These are phyloP conservation scores for Notodonta dromedarius DNA, from an alignment of 2,888 invertebrate species.

Conservation along the genomic window DNA sequence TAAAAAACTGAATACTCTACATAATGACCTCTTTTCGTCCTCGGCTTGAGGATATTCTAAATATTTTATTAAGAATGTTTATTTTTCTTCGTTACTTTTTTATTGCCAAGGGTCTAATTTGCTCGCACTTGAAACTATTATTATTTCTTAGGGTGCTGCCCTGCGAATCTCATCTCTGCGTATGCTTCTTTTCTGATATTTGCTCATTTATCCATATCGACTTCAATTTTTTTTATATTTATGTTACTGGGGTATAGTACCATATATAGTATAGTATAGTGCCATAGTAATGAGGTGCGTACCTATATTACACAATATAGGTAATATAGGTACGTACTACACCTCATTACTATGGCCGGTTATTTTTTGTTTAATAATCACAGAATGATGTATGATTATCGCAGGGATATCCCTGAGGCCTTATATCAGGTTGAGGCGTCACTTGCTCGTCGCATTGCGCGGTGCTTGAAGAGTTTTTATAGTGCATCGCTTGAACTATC, in stretches of 20 bases:
- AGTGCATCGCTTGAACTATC: slow-evolving; percentile 43
- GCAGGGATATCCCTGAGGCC: slow-evolving; percentile 22
- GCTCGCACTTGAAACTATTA: not conserved
- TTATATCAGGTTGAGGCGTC: slow-evolving; percentile 18
- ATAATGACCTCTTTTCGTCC: slow-evolving; percentile 62
- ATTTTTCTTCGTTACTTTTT: not conserved
- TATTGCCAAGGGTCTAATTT: not conserved
- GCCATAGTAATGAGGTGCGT: too few relatives aligned
- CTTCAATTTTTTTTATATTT: too few relatives aligned
- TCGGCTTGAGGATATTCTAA: slow-evolving; percentile 26
- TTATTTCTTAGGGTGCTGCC: not conserved
- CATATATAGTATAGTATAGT: too few relatives aligned
- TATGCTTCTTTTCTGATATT: too few relatives aligned
- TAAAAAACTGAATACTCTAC: slow-evolving; percentile 53
- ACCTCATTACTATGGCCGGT: slow-evolving; percentile 28
- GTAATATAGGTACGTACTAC: too few relatives aligned
- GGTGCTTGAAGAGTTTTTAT: slow-evolving; percentile 39
- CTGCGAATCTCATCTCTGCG: slow-evolving; percentile 2
- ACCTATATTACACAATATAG: too few relatives aligned
- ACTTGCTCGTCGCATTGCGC: slow-evolving; percentile 19
- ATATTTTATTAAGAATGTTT: not conserved
- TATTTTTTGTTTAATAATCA: slow-evolving; percentile 17
- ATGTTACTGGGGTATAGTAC: too few relatives aligned
- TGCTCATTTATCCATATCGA: too few relatives aligned
- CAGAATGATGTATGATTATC: slow-evolving; percentile 22